These are phyloP conservation scores for Himalopsyche phryganea DNA, from an alignment of 1,140 invertebrate genomes.

Conservation along the genomic window DNA sequence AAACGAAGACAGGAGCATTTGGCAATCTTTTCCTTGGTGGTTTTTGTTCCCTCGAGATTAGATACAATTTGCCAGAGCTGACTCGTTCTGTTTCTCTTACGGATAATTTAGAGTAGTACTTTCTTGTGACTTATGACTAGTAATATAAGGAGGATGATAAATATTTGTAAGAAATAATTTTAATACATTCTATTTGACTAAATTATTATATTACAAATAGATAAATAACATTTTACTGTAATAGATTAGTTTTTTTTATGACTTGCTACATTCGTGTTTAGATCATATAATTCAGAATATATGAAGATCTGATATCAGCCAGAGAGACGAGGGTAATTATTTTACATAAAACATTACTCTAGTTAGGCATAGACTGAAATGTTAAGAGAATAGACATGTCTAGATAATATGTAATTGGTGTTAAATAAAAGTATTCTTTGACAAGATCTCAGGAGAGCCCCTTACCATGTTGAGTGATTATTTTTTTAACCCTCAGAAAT, in stretches of 20 bases:
- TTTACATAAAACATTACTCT: conserved; percentile 1
- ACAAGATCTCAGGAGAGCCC: conserved; percentile 31
- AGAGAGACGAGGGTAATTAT: neutral
- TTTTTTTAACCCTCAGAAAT: conserved; percentile 11
- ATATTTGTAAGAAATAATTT: conserved; percentile 1
- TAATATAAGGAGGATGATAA: neutral
- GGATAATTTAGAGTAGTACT: conserved; percentile 21
- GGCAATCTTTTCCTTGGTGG: neutral
- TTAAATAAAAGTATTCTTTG: conserved; percentile 33
- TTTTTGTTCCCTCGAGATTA: neutral
- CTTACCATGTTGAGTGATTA: conserved; percentile 19
- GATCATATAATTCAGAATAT: neutral
- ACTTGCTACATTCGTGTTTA: neutral
- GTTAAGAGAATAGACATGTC: conserved; percentile 13
- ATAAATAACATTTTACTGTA: neutral
- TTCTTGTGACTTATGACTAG: conserved; percentile 7
- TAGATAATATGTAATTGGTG: conserved; percentile 30
- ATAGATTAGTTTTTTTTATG: conserved; percentile 4
- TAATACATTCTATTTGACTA: neutral
- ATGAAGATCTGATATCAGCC: neutral
- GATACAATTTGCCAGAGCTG: conserved; percentile 7
- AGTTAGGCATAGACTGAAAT: conserved; percentile 12
- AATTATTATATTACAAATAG: conserved; percentile 2
- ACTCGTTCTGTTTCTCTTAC: conserved; percentile 23
- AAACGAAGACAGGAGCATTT: conserved; percentile 26